Conservation (phyloP, 2,113 vertebrate genomes). For the Rhadina sibilatrix region DNA sequence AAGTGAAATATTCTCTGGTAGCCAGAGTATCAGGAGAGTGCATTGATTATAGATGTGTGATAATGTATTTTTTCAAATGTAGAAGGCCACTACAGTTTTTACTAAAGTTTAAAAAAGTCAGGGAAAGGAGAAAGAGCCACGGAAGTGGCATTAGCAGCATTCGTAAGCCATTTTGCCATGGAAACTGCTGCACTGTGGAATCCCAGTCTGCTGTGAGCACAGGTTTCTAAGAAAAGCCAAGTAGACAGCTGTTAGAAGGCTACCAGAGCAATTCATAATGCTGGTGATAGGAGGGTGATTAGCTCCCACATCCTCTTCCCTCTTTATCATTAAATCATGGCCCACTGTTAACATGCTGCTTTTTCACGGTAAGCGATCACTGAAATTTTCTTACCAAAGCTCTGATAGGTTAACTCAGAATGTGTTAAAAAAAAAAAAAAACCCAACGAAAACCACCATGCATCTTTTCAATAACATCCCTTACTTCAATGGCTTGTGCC, state of each 20-base stretch:
- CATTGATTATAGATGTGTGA: not conserved
- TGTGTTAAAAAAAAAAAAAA: not conserved
- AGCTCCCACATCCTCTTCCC: not conserved
- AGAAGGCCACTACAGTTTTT: not conserved
- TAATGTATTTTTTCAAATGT: not conserved
- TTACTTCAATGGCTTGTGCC: not conserved
- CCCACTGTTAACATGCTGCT: slow-evolving; percentile 3
- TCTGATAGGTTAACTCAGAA: not conserved
- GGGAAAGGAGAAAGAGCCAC: not conserved
- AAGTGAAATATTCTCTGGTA: not conserved
- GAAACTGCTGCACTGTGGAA: slow-evolving; percentile 47
- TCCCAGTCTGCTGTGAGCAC: not conserved
- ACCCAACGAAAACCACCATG: no score
- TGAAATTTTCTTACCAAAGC: slow-evolving; percentile 6
- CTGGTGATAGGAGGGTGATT: not conserved
- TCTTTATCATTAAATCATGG: not conserved
- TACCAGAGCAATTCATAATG: not conserved
- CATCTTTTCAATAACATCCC: not conserved
- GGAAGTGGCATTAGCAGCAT: not conserved
- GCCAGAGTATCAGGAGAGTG: not conserved
- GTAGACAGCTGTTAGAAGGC: not conserved
- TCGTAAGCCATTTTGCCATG: slow-evolving; percentile 53
- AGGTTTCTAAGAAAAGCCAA: slow-evolving; percentile 23
- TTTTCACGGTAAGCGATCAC: not conserved
- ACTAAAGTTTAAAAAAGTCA: not conserved